These are phyloP conservation scores for Diabrotica undecimpunctata DNA, from an alignment of 1,140 invertebrate species.

Conservation along the genomic window DNA sequence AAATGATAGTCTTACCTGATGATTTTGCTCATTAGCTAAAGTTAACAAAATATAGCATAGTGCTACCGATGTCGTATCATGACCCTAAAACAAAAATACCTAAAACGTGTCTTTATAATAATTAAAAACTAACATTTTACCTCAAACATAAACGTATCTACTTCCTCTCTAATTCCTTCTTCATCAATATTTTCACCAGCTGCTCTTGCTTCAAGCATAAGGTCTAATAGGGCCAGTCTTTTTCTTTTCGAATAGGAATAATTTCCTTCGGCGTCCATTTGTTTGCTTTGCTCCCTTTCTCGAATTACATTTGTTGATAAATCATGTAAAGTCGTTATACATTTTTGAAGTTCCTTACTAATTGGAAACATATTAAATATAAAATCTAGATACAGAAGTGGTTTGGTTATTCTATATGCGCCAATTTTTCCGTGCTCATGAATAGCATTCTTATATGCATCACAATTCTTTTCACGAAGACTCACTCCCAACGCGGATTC, in stretches of 20 bases:
- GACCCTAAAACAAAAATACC: conserved; percentile 46
- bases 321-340: not conserved
- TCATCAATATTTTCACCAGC: conserved; percentile 56
- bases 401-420: not conserved
- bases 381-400: not conserved
- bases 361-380: not conserved
- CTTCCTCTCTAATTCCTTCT: conserved; percentile 75
- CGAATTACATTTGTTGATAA: conserved; percentile 7
- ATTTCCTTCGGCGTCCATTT: not conserved
- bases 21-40: conserved; percentile 41
- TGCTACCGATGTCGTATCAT: conserved; percentile 48
- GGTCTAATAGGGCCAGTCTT: conserved; percentile 69
- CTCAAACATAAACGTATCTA: conserved; percentile 85
- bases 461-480: not conserved
- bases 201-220: conserved; percentile 60
- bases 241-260: conserved; percentile 46
- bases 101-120: not conserved
- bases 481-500: conserved; percentile 10
- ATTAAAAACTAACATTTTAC: conserved; percentile 42
- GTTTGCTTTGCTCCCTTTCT: not conserved
- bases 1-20: conserved; percentile 30
- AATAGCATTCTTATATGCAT: conserved; percentile 7
- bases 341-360: too few relatives aligned
- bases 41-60: conserved; percentile 45
- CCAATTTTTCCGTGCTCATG: not conserved